Evolutionary conservation across 2,797 vertebrate genomes (phyloP), one percentile per base, ranked within the genome.

Genomic region (Aulostomus chinensis): DNA sequence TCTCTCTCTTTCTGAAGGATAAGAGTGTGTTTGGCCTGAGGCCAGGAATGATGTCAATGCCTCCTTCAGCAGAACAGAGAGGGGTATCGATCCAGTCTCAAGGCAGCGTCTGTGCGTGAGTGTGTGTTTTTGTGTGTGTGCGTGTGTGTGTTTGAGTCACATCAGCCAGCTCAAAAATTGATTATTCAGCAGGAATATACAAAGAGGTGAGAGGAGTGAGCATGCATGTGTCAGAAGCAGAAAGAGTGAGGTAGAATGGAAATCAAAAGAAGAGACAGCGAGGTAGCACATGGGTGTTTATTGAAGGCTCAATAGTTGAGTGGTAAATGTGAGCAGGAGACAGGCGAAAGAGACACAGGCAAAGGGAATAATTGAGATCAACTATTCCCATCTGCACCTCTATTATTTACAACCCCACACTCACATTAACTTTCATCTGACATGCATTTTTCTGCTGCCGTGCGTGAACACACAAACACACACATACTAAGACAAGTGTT

Each of bases 41-140:
- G 88, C 90, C 91, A 91, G 83, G 71, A 85, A 90, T 91, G 90
- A 92, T 90, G 89, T 92, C 88, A 91, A 85, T 87, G 86, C 88
- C 86, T 92, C 87, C 89, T 90, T 91, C 87, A 90, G 85, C 86
- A 89, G 85, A 89, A 88, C 87, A 89, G 86, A 90, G 85, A 87
- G 85, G 82, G 78, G 76, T 89, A 91, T 92, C 72, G 90, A 91
- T 90, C 87, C 77, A 72, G 88, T 86, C 89, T 90, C 86, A 85
- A 85, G 87, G 86, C 88, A 89, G 85, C 66, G 85, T 86, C 84
- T 85, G 82, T 80, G 79, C 45, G 61, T 68, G 80, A 57, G 74
- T 31, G 49, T 43, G 77, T 47, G 47, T 56, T 64, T 50, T 68
- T 61, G 61, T 49, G 66, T 61, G 65, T 40, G 25, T 37, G 70